A percentile compares a stretch with the other conserved stretches of the same genome.
These are phyloP conservation scores for Catocala sponsa DNA, from an alignment of 2,888 invertebrate species.

Conservation along the genomic window DNA sequence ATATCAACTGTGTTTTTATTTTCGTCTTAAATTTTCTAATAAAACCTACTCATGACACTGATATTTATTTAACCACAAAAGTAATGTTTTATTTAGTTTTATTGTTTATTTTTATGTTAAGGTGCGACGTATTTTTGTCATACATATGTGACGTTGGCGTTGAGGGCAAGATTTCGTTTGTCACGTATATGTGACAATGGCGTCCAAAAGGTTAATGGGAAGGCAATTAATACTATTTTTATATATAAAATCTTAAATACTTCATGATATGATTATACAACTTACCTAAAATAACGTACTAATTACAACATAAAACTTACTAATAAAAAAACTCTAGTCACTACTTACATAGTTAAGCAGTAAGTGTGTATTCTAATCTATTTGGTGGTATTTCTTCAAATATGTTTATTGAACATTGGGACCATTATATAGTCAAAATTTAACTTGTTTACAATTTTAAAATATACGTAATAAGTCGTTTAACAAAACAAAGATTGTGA, in stretches of 20 bases:
- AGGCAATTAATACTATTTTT: conserved; percentile 18
- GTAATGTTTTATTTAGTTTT: too few species aligned
- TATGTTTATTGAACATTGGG: conserved; percentile 50
- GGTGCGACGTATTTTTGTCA: too few species aligned
- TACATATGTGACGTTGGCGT: too few species aligned
- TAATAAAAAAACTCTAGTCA: conserved; percentile 52
- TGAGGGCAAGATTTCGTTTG: too few species aligned
- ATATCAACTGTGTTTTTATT: too few species aligned
- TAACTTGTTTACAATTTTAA: conserved; percentile 36
- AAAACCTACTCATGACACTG: too few species aligned
- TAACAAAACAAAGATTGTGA: conserved; percentile 8
- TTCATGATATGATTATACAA: conserved; percentile 8
- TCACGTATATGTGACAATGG: too few species aligned
- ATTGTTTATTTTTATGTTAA: too few species aligned
- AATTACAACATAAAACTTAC: conserved; percentile 8
- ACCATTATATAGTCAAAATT: conserved; percentile 54
- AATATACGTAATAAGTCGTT: conserved; percentile 16
- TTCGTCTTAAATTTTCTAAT: too few species aligned
- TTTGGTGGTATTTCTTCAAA: conserved; percentile 37
- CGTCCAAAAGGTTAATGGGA: too few species aligned
- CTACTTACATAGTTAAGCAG: conserved; percentile 30
- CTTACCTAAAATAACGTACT: conserved; percentile 7
- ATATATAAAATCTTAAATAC: conserved; percentile 14
- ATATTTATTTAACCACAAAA: too few species aligned
- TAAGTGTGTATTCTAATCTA: conserved; percentile 30